Percentiles rank a stretch among this genome's conserved stretches.
Evolutionary conservation across 2,797 vertebrate genomes (phyloP).

Genomic region (Oryzias dopingdopingensis): DNA sequence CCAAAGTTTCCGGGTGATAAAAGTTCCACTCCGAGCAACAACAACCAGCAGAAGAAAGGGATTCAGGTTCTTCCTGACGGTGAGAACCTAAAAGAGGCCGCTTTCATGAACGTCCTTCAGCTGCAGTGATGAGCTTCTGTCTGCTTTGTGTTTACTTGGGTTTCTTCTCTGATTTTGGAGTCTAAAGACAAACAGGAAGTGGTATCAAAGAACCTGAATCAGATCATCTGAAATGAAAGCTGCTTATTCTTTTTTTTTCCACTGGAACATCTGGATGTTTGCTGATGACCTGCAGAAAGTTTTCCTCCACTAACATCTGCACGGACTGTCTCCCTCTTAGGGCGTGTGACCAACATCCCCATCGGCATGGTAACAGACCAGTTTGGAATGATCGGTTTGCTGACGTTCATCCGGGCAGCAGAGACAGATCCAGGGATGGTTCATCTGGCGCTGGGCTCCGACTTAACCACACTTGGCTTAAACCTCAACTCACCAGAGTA

Average conservation of each 20-base stretch:
- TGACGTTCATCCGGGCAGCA: conserved; percentile 97
- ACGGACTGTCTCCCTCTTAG: conserved; percentile 57
- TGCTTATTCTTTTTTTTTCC: too few relatives aligned
- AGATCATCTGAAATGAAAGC: neutral
- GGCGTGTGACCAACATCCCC: conserved; percentile 98
- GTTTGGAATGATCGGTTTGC: conserved; percentile 97
- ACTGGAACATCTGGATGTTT: too few relatives aligned
- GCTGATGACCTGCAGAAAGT: neutral
- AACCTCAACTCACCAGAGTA: conserved; percentile 99
- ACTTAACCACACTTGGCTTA: conserved; percentile 97
- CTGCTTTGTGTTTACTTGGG: too few relatives aligned
- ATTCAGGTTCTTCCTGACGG: conserved; percentile 98
- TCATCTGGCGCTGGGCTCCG: conserved; percentile 96
- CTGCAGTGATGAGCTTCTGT: too few relatives aligned
- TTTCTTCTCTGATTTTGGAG: neutral
- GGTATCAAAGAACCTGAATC: neutral
- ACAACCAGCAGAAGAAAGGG: conserved; percentile 99
- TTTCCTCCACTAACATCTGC: neutral
- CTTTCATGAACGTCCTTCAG: too few relatives aligned
- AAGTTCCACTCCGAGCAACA: conserved; percentile 86
- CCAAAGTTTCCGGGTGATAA: conserved; percentile 98
- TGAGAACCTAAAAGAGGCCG: conserved; percentile 58
- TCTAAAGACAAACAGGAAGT: neutral
- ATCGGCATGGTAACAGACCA: conserved; percentile 98
- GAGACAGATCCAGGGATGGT: conserved; percentile 98